A percentile compares a stretch with the other conserved stretches of the same genome.
These are phyloP conservation scores for Lipophrys pholis DNA, from an alignment of 2,113 vertebrate species.

Conservation along the genomic window DNA sequence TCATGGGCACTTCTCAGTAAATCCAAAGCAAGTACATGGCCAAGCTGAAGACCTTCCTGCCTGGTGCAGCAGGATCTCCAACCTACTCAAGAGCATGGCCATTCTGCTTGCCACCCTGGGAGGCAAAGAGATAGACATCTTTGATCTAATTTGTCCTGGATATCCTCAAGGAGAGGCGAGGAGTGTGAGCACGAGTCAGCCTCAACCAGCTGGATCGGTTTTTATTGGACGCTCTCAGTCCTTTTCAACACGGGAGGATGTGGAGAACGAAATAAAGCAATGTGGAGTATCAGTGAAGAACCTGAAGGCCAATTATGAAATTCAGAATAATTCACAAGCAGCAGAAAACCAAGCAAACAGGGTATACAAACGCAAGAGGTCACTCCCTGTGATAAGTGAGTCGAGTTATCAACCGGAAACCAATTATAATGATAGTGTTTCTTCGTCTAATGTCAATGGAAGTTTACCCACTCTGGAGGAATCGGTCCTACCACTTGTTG, in stretches of 20 bases:
- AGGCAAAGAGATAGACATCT: conserved; percentile 84
- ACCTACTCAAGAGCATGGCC: conserved; percentile 88
- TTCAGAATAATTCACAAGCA: conserved; percentile 69
- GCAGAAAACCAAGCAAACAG: conserved; percentile 59
- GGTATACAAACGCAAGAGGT: conserved; percentile 85
- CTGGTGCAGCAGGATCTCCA: conserved; percentile 89
- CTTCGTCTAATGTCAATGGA: conserved; percentile 57
- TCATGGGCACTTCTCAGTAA: conserved; percentile 85
- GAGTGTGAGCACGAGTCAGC: conserved; percentile 50
- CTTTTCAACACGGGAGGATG: conserved; percentile 90
- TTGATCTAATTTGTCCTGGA: conserved; percentile 79
- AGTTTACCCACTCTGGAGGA: conserved; percentile 54
- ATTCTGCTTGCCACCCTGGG: conserved; percentile 86
- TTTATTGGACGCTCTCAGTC: conserved; percentile 88
- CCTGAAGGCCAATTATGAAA: conserved; percentile 93
- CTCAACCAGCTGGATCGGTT: conserved; percentile 52
- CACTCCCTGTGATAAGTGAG: conserved; percentile 78
- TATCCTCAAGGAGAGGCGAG: conserved; percentile 63
- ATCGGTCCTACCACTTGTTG: conserved; percentile 56
- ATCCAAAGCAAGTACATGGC: conserved; percentile 89
- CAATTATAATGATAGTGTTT: conserved; percentile 82
- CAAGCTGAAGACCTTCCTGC: conserved; percentile 86
- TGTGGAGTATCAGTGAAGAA: conserved; percentile 93
- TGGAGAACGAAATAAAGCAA: conserved; percentile 92
- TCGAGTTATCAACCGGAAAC: conserved; percentile 77